Conservation (phyloP, 2,888 invertebrate species). For the Melanophora roralis region DNA sequence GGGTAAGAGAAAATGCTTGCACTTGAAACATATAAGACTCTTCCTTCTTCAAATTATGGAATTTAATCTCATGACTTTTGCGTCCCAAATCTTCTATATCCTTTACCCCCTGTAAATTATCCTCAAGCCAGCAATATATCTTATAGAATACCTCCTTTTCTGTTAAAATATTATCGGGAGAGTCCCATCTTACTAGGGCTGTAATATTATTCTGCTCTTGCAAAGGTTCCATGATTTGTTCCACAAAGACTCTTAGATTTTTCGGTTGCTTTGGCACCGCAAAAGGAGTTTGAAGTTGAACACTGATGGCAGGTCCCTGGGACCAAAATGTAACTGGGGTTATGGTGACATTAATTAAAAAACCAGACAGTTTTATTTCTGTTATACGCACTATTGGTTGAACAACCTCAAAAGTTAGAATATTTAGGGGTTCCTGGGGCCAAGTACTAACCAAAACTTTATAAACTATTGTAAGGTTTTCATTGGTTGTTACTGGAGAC, state of each 20-base stretch:
- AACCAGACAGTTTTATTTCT: constrained; percentile 80
- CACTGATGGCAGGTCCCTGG: constrained; percentile 81
- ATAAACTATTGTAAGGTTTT: constrained; percentile 89
- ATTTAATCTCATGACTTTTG: constrained; percentile 76
- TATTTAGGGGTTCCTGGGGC: constrained; percentile 25
- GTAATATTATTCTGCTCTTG: constrained; percentile 74
- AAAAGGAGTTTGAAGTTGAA: constrained; percentile 85
- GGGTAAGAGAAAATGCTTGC: constrained; percentile 87
- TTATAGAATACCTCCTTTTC: constrained; percentile 83
- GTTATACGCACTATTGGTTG: constrained; percentile 76
- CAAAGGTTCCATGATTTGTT: constrained; percentile 77
- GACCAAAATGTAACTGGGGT: constrained; percentile 92
- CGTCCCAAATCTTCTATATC: constrained; percentile 76
- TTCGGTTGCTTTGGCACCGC: constrained; percentile 87
- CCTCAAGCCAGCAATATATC: constrained; percentile 81
- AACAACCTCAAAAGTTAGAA: constrained; percentile 64
- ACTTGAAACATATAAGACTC: constrained; percentile 85
- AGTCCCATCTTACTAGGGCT: constrained; percentile 88
- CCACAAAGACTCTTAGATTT: constrained; percentile 85
- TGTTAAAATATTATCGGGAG: constrained; percentile 86
- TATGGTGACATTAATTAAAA: constrained; percentile 84
- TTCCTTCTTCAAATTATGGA: constrained; percentile 80
- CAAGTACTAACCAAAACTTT: constrained; percentile 67
- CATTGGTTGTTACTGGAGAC: constrained; percentile 85
- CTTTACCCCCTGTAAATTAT: constrained; percentile 64